Percentiles rank a stretch among this genome's conserved stretches.
phyloP scores from a whole-genome alignment of 2,113 vertebrate genomes.

The Saguinus midas region DNA sequence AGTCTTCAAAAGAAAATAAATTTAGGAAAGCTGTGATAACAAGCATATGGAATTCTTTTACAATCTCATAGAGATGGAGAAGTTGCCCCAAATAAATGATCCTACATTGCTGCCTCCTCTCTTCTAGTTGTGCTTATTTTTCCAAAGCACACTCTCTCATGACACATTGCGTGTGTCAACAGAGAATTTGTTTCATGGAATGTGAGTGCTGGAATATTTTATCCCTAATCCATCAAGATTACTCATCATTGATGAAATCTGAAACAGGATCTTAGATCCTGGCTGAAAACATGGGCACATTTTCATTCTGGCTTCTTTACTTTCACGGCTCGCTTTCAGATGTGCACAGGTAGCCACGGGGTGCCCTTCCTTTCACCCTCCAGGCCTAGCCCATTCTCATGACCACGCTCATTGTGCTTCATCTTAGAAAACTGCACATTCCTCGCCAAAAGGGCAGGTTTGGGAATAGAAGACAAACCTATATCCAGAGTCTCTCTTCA shows the following conservation, averaged over 20 bases:
- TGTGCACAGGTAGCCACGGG: fast-evolving
- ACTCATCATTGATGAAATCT: background rate
- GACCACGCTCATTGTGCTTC: fast-evolving
- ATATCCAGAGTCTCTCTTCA: background rate
- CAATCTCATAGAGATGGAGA: background rate
- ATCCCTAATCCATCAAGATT: background rate
- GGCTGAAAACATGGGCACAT: background rate
- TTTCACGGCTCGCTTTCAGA: background rate
- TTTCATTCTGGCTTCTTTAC: background rate
- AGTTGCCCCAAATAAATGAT: background rate
- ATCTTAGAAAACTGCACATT: fast-evolving
- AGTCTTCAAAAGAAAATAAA: background rate
- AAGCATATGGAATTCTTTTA: background rate
- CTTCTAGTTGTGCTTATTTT: background rate
- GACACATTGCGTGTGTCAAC: background rate
- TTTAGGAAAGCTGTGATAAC: background rate
- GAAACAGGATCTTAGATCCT: background rate
- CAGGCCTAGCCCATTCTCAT: background rate
- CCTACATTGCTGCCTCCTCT: background rate
- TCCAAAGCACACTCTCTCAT: background rate
- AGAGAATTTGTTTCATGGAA: background rate
- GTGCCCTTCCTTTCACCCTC: fast-evolving
- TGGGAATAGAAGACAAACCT: background rate
- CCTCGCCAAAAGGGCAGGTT: background rate
- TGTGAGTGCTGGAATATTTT: background rate